Evolutionary conservation across 2,797 vertebrate genomes (phyloP).

Genomic region (Sebastes hubbsi): DNA sequence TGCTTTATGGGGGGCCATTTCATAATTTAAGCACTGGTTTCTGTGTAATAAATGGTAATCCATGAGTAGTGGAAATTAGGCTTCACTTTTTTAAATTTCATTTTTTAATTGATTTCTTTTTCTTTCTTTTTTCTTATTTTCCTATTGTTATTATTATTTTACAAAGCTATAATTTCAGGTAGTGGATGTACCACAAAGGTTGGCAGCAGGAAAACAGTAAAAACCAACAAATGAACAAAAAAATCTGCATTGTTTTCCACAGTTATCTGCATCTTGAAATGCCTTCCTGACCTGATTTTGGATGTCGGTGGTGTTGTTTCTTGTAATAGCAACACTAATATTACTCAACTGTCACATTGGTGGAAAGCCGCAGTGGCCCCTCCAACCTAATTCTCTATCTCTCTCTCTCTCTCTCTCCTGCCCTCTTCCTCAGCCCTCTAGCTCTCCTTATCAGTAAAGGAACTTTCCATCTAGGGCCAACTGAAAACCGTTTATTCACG

Average conservation of each 20-base stretch:
- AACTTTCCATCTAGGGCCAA: slow-evolving; percentile 73
- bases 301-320: slow-evolving; percentile 23
- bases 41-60: slow-evolving; percentile 94
- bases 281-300: slow-evolving; percentile 50
- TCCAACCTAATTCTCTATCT: slow-evolving; percentile 15
- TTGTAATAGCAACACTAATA: slow-evolving; percentile 53
- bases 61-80: slow-evolving; percentile 82
- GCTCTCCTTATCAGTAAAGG: slow-evolving; percentile 68
- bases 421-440: slow-evolving; percentile 25
- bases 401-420: slow-evolving; percentile 4
- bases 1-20: slow-evolving; percentile 95
- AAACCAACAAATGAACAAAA: too few species aligned
- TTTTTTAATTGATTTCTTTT: slow-evolving; percentile 19
- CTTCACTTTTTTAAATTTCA: slow-evolving; percentile 7
- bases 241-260: slow-evolving; percentile 7
- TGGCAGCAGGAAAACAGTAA: too few species aligned
- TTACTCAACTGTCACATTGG: slow-evolving; percentile 70
- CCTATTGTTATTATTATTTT: not conserved
- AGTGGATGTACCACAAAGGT: not conserved
- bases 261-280: slow-evolving; percentile 18
- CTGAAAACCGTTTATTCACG: slow-evolving; percentile 78
- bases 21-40: slow-evolving; percentile 90
- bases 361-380: slow-evolving; percentile 56
- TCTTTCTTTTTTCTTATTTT: not conserved
- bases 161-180: not conserved